These are phyloP conservation scores for Lycophotia porphyrea DNA, from an alignment of 2,888 invertebrate species.

Conservation along the genomic window DNA sequence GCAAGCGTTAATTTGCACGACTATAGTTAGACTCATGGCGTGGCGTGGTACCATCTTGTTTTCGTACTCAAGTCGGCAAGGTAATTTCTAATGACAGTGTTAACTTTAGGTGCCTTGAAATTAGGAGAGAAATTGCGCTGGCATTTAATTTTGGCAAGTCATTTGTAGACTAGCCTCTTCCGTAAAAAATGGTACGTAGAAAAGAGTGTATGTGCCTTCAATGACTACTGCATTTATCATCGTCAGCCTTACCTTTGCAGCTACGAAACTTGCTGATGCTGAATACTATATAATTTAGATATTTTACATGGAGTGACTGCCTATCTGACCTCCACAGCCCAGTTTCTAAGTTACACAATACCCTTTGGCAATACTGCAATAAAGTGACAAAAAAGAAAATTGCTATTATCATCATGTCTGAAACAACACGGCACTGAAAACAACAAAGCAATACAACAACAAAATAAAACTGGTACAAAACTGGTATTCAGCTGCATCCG, in stretches of 20 bases:
- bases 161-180: neutral
- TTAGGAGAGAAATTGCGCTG: constrained; percentile 14
- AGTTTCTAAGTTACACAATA: neutral
- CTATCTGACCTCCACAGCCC: neutral
- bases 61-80: constrained; percentile 29
- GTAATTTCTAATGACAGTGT: constrained; percentile 59
- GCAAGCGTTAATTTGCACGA: constrained; percentile 55
- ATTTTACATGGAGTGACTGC: neutral
- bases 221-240: neutral
- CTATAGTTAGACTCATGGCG: constrained; percentile 53
- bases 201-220: neutral
- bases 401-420: too few relatives aligned
- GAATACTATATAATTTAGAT: neutral
- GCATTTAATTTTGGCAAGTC: constrained; percentile 21
- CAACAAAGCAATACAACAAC: too few relatives aligned
- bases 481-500: too few relatives aligned
- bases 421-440: too few relatives aligned
- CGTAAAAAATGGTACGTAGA: neutral
- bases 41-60: constrained; percentile 49
- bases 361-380: neutral
- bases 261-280: too few relatives aligned
- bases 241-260: neutral
- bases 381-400: neutral
- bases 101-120: constrained; percentile 42
- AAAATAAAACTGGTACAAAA: too few relatives aligned